Base-by-base conservation (phyloP, 1,140 invertebrate species). In the Drosophila pandora region DNA sequence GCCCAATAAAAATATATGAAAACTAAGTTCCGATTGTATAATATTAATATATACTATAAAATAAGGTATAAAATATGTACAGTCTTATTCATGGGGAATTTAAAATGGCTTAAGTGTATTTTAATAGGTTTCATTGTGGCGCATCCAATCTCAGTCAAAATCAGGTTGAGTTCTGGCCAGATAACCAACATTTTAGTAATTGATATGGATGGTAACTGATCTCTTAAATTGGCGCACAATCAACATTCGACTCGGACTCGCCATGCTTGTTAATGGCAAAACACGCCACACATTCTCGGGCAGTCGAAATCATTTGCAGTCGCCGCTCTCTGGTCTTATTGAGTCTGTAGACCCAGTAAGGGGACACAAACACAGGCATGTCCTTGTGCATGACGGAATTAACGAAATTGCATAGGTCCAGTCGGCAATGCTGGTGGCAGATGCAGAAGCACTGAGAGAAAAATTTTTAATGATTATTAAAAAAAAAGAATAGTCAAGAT, bases 341-440 rank as follows among this genome's bases (percentile, higher is more conserved):
- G 70, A 74, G 52, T 57, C 69, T 69, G 63, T 58, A 67, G 57
- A 67, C 25, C 82, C 60, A 43, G 68, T 37, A 64, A 56, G 54
- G 49, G 55, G 50, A 69, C 65, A 67, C 43, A 69, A 39, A 34
- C 63, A 69, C 41, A 25, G 52, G 21, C 41, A 57, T 69, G 54
- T 63, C 22, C 56, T 80, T 63, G 60, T 74, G 81, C 73, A 85
- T 63, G 69, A 50, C 74, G 68, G 76, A 85, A 85, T 87, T 85
- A 85, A 85, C 77, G 76, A 85, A 82, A 82, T 67, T 30, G 65
- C 21, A 39, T 32, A 13, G 39, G 57, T 4, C 49, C 48, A 63
- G 56, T 76, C 73, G 76, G 68, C 76, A 13, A 58, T 32, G 55
- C 55, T n/a, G 9, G 9, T 25, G 32, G 32, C 32, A 52, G 59